phyloP scores from a whole-genome alignment of 2,797 vertebrate genomes.

The Dermochelys coriacea region DNA sequence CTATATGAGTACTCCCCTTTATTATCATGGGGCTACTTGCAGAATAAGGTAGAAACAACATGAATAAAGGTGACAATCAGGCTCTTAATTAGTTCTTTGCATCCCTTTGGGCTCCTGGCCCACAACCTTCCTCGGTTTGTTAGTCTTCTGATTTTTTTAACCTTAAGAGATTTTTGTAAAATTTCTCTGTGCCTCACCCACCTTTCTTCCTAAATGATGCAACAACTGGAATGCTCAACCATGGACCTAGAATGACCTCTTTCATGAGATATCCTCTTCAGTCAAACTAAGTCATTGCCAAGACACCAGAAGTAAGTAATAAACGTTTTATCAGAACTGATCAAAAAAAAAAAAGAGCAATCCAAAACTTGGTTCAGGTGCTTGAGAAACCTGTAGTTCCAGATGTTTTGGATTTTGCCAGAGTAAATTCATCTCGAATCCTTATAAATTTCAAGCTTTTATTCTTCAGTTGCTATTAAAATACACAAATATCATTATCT shows the following conservation, averaged over 20 bases:
- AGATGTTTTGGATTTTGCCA: slow-evolving; percentile 45
- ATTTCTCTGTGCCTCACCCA: neutral
- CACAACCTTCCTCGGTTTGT: neutral
- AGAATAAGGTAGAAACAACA: neutral
- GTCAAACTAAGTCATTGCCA: neutral
- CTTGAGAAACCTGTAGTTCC: slow-evolving; percentile 25
- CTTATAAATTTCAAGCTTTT: slow-evolving; percentile 38
- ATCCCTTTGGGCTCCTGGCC: neutral
- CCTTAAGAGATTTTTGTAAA: neutral
- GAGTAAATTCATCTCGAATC: slow-evolving; percentile 45
- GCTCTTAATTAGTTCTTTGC: neutral
- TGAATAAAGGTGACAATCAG: neutral
- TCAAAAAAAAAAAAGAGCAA: neutral
- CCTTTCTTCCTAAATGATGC: neutral
- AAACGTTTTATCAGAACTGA: neutral
- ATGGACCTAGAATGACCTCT: neutral
- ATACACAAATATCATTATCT: slow-evolving; percentile 70
- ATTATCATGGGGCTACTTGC: neutral
- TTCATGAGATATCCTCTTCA: neutral
- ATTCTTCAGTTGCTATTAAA: slow-evolving; percentile 43
- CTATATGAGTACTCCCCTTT: neutral
- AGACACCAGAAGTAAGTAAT: neutral
- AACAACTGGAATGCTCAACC: neutral
- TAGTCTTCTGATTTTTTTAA: neutral
- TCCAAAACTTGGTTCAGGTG: neutral